These are phyloP conservation scores for Glaucomys volans DNA, from an alignment of 2,113 vertebrate genomes.

Conservation along the genomic window DNA sequence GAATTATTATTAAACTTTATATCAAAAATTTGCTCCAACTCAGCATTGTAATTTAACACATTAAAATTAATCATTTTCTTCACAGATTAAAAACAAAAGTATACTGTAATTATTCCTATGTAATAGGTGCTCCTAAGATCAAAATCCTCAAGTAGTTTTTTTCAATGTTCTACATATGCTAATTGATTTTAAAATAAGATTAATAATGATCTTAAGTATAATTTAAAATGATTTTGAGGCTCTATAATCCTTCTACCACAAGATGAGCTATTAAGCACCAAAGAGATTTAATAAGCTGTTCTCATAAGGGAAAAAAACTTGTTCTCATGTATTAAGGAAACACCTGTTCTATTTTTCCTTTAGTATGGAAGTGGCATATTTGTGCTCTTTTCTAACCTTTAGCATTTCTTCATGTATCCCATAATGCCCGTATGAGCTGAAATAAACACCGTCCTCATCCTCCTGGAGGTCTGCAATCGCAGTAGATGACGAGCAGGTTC, in stretches of 20 bases:
- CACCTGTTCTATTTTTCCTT: slow-evolving; percentile 57
- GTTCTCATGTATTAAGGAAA: slow-evolving; percentile 72
- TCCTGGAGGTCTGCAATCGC: slow-evolving; percentile 91
- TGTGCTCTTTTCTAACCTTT: slow-evolving; percentile 91
- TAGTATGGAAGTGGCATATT: not conserved
- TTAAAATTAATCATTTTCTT: slow-evolving; percentile 18
- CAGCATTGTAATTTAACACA: slow-evolving; percentile 36
- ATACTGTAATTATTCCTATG: not conserved
- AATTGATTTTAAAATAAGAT: slow-evolving; percentile 29
- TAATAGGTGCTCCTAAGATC: not conserved
- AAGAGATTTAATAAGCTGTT: slow-evolving; percentile 86
- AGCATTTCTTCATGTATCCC: slow-evolving; percentile 99
- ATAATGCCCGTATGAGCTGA: slow-evolving; percentile 97
- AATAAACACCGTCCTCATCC: slow-evolving; percentile 96
- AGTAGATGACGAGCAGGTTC: slow-evolving; percentile 79
- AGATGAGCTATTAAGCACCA: not conserved
- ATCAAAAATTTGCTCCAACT: slow-evolving; percentile 15
- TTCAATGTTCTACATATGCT: not conserved
- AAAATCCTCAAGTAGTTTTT: slow-evolving; percentile 19
- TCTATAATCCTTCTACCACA: slow-evolving; percentile 11
- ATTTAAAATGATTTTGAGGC: slow-evolving; percentile 10
- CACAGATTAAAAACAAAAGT: not conserved
- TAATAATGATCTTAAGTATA: slow-evolving; percentile 33
- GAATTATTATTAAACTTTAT: slow-evolving; percentile 50
- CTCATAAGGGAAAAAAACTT: not conserved